Evolutionary conservation across 2,113 vertebrate genomes (phyloP), one percentile per base, ranked within the genome.

Genomic region (Anolis sagrei): DNA sequence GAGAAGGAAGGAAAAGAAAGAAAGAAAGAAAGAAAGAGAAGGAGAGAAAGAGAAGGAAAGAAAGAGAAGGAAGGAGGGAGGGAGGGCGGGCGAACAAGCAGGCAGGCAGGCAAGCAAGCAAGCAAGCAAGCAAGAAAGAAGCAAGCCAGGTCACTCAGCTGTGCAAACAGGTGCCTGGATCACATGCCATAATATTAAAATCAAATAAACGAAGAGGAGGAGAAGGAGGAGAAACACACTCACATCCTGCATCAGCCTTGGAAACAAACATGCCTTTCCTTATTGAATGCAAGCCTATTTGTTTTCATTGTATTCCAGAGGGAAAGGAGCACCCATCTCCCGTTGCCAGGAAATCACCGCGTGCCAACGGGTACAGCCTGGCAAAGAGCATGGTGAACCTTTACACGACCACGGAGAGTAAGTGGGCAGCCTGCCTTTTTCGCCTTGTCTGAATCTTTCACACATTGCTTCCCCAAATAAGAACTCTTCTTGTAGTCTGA

Each of bases 301-400:
- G 25, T 79, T 92, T 92, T 92, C 90, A 62, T 78, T 93, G 73
- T 92, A 7, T 93, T 95, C 86, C 92, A 95, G 95, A 92, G 86
- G 87, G 91, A 90, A 90, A 91, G 32, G 80, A 79, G 32, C 73
- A 84, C 88, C 89, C 34, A 39, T 89, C 90, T 85, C 32, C 89
- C 4, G 90, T 89, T 0, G 49, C 81, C 91, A 91, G 91, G 88
- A 91, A 90, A 18, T 7, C 91, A 90, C 88, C 87, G 68, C 91
- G 77, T 76, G 81, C 90, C 80, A 93, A 93, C 29, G 91, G 54
- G 66, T 78, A 89, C 78, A 92, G 85, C 76, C 92, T 94, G 66
- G 92, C 93, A 54, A 96, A 95, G 87, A 96, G 95, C 89, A 94
- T 95, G 94, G 94, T 96, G 89, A 96, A 96, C 89, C 90, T 96